Base-by-base conservation (phyloP, 92 coral and sea anemone genomes). In the Porites divaricata region DNA sequence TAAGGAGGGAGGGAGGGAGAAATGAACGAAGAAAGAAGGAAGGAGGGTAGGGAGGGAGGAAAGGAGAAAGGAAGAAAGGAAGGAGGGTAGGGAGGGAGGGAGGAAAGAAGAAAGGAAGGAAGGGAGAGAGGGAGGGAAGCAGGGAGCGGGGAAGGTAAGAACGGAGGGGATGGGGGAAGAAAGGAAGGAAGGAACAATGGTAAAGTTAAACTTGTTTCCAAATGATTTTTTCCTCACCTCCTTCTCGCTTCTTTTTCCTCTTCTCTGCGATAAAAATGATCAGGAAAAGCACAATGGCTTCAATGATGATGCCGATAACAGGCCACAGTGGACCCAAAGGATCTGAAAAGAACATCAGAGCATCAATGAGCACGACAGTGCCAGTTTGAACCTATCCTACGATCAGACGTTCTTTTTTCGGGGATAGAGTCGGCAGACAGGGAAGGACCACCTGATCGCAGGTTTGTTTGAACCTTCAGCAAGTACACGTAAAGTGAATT, bases 251-350 rank as follows among this genome's bases (percentile, higher is more conserved):
- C 70, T 84, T 85, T 86, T 83, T 91, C 21, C 74, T 70, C 76
- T 71, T 91, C 86, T 90, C 94, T 76, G 85, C 77, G 6, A 82
- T 62, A 50, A 81, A 67, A 23, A 94, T 82, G 69, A 94, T 94
- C 52, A 86, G 66, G 76, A 85, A 80, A 1, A 96, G 89, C 16
- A 96, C 74, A 20, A 96, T 58, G 17, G 89, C 96, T 51, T 96
- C 98, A 51, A 81, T 58, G 61, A 94, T 58, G 48, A 96, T 92
- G 16, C 98, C 98, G 26, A 96, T 88, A 22, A 96, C 75, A 64
- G 98, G 98, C 98, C 98, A 96, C 79, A 96, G 74, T 9, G 93
- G 74, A 16, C 96, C 95, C 80, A 94, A 62, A 0, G 98, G 98
- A 87, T 96, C 98, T 96, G 90, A 14, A 65, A 84, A 9, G 4